Conservation (phyloP, 1,140 invertebrate genomes). For the Trichoplusia ni region DNA sequence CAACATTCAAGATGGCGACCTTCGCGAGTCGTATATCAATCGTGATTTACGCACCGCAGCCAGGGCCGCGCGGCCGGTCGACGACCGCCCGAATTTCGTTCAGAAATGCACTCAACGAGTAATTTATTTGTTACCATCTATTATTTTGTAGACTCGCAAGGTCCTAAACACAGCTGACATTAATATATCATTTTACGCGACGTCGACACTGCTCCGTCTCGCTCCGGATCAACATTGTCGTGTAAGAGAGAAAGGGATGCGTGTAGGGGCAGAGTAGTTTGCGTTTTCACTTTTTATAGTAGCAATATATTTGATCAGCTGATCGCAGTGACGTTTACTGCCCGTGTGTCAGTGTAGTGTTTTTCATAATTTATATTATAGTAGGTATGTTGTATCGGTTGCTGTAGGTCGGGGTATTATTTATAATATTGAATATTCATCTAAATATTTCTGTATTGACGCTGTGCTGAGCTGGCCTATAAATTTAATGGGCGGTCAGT, state of each 20-base stretch:
- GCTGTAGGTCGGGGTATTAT: constrained; percentile 74
- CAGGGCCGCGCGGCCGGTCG: constrained; percentile 77
- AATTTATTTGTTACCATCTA: constrained; percentile 81
- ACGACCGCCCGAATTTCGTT: constrained; percentile 79
- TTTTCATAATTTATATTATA: constrained; percentile 80
- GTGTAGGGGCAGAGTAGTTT: constrained; percentile 65
- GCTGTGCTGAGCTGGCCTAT: constrained; percentile 50
- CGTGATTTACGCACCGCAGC: constrained; percentile 77
- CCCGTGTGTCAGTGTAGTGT: constrained; percentile 66
- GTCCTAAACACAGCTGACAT: constrained; percentile 81
- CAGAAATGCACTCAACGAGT: constrained; percentile 77
- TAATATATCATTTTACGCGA: constrained; percentile 81
- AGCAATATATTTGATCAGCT: constrained; percentile 82
- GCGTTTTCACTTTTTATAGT: constrained; percentile 82
- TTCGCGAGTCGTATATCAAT: constrained; percentile 75
- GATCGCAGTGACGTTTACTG: constrained; percentile 79
- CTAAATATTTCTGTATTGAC: constrained; percentile 52
- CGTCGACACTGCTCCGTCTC: constrained; percentile 59
- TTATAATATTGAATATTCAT: constrained; percentile 76
- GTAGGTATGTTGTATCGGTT: constrained; percentile 69
- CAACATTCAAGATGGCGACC: constrained; percentile 77
- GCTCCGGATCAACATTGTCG: constrained; percentile 32
- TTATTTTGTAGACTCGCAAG: constrained; percentile 81
- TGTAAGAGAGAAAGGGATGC: constrained; percentile 52
- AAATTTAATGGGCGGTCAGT: constrained; percentile 55